Base-by-base conservation (phyloP, 2,797 vertebrate genomes). In the Gephyroberyx darwinii region DNA sequence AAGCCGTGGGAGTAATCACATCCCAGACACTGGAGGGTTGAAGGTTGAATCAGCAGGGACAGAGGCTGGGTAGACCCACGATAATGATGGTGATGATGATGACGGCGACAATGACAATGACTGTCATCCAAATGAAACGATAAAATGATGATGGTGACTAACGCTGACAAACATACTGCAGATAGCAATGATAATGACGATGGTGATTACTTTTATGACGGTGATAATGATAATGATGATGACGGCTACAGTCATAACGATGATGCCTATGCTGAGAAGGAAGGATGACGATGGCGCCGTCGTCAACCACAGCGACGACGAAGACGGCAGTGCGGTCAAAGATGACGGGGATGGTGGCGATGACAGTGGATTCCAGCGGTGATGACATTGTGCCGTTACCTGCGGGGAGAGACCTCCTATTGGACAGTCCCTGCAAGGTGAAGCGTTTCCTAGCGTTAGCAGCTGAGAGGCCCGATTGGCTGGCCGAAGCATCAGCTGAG, bases 351-450 rank as follows among this genome's bases (percentile, higher is more conserved):
- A 70, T 39, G 31, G 63, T 54, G 61, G 33, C 8, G 33, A 45
- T 12, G 31, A n/a, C 31, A 41, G 22, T 14, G 4, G 69, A 4
- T 37, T 60, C 56, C 17, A 4, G 0, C 43, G 5, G 56, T 19
- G 20, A 59, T 31, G 57, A 30, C 17, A 19, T 58, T 16, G 55
- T 16, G 37, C 64, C 50, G 63, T 92, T 98, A 97, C 96, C 96
- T 98, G 95, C 92, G 78, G 93, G 94, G 66, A 95, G 95, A 88
- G 95, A 94, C 93, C 96, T 95, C 93, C 96, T 94, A 90, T 98
- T 97, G 88, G 96, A 96, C 90, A 98, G 95, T 80, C 96, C 95
- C 91, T 98, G 96, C 87, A 98, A 94, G 89, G 95, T 97, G 95
- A 98, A 98, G 89, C 96, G 94, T 92, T 96, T 97, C 94, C 94